Evolutionary conservation across 2,113 vertebrate genomes (phyloP).

Genomic region (Ictalurus furcatus): DNA sequence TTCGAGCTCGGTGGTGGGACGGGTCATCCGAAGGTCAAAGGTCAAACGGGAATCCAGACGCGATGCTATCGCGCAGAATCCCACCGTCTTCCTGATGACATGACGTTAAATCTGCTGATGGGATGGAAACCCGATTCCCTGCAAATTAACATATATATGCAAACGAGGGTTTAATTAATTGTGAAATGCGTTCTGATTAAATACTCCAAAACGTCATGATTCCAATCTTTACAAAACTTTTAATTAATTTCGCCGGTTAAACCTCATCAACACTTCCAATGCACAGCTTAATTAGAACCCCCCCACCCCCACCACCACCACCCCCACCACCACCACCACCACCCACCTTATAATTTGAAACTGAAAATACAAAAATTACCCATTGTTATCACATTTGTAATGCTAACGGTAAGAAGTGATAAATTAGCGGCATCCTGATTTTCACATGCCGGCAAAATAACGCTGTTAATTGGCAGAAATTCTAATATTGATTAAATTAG

Average conservation of each 20-base stretch:
- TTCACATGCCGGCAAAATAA: slow-evolving; percentile 72
- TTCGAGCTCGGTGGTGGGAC: not conserved
- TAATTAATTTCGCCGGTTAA: slow-evolving; percentile 81
- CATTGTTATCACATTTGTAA: slow-evolving; percentile 79
- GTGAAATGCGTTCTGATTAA: slow-evolving; percentile 77
- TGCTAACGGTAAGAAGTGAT: slow-evolving; percentile 68
- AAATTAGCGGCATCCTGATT: slow-evolving; percentile 69
- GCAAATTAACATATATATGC: slow-evolving; percentile 76
- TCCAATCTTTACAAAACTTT: slow-evolving; percentile 79
- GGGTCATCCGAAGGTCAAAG: not conserved
- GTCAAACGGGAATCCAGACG: not conserved
- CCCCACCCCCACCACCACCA: slow-evolving; percentile 63
- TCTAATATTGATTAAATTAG: slow-evolving; percentile 80
- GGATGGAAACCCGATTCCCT: slow-evolving; percentile 65
- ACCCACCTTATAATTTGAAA: slow-evolving; percentile 64
- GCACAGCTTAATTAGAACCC: slow-evolving; percentile 74
- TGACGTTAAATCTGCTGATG: slow-evolving; percentile 49
- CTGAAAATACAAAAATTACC: slow-evolving; percentile 72
- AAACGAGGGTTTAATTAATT: slow-evolving; percentile 76
- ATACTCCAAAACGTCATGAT: slow-evolving; percentile 78
- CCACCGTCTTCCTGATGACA: not conserved
- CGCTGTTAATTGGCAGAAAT: slow-evolving; percentile 78
- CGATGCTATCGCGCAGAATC: no score
- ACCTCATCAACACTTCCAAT: slow-evolving; percentile 80
- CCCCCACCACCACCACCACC: slow-evolving; percentile 56